Evolutionary conservation across 2,797 vertebrate species (phyloP), one percentile per base, ranked within the genome.

Genomic region (Pipistrellus pipistrellus): DNA sequence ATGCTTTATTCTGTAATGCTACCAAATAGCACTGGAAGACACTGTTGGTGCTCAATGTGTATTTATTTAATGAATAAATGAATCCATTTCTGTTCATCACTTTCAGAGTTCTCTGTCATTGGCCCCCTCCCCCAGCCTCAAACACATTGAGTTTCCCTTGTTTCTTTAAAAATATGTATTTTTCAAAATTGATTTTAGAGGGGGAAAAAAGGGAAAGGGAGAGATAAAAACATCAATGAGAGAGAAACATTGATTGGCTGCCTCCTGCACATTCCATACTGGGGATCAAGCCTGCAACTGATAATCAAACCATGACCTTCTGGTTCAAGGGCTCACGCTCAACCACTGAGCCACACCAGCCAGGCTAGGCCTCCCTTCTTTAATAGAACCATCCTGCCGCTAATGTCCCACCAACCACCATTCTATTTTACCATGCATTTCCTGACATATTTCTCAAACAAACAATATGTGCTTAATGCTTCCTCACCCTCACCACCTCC

Each of bases 391-490:
- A 76, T 92, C 77, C 90, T 93, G 85, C 95, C 94, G 93, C 91
- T 76, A 88, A 68, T 18, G 53, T 90, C 88, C 71, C 59, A 90
- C 48, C 93, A 90, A 84, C 59, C n/a, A 72, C 35, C 46, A 78
- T 53, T 93, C 91, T 95, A 96, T 96, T 96, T 96, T 94, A 93
- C 92, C 57, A 75, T 80, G 13, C 80, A 57, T 95, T 88, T 91
- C 93, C 91, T 95, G 96, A 91, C 73, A 92, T 91, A 90, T 76
- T 88, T 93, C 93, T 96, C 91, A 90, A 94, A 90, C 90, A 97
- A 94, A 96, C 59, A 96, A 62, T 96, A 86, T 35, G 77, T 93
- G 87, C 96, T 88, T 88, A 73, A 91, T 82, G 92, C 84, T 84
- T 90, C 85, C 59, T 95, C 94, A 88, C 87, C 91, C 82, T 88